Percentiles rank a stretch among this genome's conserved stretches.
These are phyloP conservation scores for Caenorhabditis sp. DNA, from an alignment of 2,888 invertebrate genomes.

Conservation along the genomic window DNA sequence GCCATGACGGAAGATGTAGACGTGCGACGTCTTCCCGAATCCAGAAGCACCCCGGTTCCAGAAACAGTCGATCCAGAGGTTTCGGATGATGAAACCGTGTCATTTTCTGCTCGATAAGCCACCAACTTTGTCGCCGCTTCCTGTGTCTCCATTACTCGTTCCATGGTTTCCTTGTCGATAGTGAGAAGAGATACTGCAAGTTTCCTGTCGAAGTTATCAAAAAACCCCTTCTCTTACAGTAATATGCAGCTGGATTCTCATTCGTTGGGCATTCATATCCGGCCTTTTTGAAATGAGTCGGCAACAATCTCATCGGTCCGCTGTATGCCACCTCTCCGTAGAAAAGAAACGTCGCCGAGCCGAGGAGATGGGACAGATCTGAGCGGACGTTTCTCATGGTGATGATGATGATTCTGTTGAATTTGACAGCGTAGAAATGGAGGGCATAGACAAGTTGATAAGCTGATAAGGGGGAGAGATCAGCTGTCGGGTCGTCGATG, in stretches of 20 bases:
- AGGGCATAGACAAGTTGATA: conserved; percentile 95
- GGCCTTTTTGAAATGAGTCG: conserved; percentile 95
- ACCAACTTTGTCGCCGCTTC: conserved; percentile 83
- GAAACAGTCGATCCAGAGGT: conserved; percentile 27
- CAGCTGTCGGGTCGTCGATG: conserved; percentile 93
- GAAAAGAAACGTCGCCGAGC: conserved; percentile 93
- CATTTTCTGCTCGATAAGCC: conserved; percentile 26
- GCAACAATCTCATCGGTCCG: conserved; percentile 90
- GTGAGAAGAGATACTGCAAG: conserved; percentile 89
- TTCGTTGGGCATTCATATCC: conserved; percentile 97
- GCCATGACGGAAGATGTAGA: conserved; percentile 19
- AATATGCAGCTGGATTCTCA: conserved; percentile 98
- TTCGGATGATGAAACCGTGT: conserved; percentile 9
- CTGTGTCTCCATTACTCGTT: conserved; percentile 94
- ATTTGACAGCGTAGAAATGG: conserved; percentile 91
- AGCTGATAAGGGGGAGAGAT: conserved; percentile 94
- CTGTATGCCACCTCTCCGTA: conserved; percentile 89
- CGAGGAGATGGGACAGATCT: conserved; percentile 96
- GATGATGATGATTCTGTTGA: conserved; percentile 92
- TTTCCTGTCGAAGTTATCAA: no score
- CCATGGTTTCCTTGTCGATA: conserved; percentile 90
- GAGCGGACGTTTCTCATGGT: conserved; percentile 95
- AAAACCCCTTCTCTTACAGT: no score
- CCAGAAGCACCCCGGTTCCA: conserved; percentile 44
- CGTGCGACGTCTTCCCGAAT: conserved; percentile 31